Conservation (phyloP, 2,113 vertebrate genomes). For the Mugil cephalus region DNA sequence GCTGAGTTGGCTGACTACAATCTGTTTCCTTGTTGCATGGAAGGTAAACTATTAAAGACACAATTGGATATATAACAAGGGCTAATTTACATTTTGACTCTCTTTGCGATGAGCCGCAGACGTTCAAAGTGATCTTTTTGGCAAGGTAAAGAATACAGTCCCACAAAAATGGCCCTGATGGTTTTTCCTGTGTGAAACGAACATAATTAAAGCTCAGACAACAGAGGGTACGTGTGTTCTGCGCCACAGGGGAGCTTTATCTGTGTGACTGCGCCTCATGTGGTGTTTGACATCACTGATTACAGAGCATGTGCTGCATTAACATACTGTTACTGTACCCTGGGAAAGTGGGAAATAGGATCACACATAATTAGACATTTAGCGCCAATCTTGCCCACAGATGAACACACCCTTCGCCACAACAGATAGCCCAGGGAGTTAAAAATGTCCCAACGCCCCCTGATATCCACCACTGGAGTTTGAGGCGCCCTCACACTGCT, state of each 20-base stretch:
- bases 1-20: too few relatives aligned
- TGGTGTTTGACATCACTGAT: constrained; percentile 75
- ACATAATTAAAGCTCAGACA: constrained; percentile 53
- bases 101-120: background rate
- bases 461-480: constrained; percentile 49
- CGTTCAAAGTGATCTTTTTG: background rate
- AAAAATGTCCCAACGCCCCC: constrained; percentile 63
- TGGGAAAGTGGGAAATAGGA: constrained; percentile 74
- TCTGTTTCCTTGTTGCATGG: too few relatives aligned
- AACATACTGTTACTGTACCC: constrained; percentile 74
- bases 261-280: constrained; percentile 54
- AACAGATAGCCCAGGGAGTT: constrained; percentile 69
- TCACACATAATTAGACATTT: constrained; percentile 79
- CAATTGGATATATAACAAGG: background rate
- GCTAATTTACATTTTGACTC: background rate
- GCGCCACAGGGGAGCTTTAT: constrained; percentile 49
- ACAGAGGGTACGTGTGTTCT: constrained; percentile 9
- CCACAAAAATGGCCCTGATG: constrained; percentile 31
- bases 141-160: constrained; percentile 32
- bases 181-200: constrained; percentile 42
- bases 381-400: constrained; percentile 71
- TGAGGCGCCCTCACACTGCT: constrained; percentile 47
- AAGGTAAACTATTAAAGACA: too few relatives aligned
- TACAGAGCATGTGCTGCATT: constrained; percentile 75
- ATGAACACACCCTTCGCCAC: constrained; percentile 81